Conservation (phyloP, 2,888 invertebrate species). For the Microplitis deprimator region DNA sequence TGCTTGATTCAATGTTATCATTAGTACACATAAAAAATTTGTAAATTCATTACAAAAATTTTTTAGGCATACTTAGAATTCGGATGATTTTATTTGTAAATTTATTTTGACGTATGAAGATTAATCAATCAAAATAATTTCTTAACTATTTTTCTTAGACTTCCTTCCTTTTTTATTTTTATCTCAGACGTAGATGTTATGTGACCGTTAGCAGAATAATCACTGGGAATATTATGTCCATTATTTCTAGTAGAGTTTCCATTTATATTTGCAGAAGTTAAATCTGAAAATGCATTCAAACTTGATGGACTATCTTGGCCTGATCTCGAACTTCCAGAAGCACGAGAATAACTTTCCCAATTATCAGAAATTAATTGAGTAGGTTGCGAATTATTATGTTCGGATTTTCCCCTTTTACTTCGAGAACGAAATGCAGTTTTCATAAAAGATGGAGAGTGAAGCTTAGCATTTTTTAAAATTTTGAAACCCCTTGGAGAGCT, state of each 20-base stretch:
- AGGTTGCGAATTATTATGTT: constrained; percentile 48
- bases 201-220: constrained; percentile 60
- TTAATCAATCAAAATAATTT: constrained; percentile 81
- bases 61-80: neutral
- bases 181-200: constrained; percentile 57
- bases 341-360: constrained; percentile 61
- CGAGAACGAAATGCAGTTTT: constrained; percentile 71
- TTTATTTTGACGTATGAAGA: neutral
- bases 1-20: neutral
- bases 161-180: constrained; percentile 76
- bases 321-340: constrained; percentile 53
- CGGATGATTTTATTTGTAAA: neutral
- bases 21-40: neutral
- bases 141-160: constrained; percentile 83
- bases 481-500: constrained; percentile 38
- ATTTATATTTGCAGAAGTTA: constrained; percentile 19
- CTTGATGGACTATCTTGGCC: constrained; percentile 48
- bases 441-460: constrained; percentile 69
- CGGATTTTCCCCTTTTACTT: constrained; percentile 61
- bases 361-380: constrained; percentile 64
- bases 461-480: constrained; percentile 55
- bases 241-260: constrained; percentile 43
- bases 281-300: constrained; percentile 33
- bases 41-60: neutral
- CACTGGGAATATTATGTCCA: constrained; percentile 59